Evolutionary conservation across 2,113 vertebrate genomes (phyloP).

Genomic region (Psittacus erithacus): DNA sequence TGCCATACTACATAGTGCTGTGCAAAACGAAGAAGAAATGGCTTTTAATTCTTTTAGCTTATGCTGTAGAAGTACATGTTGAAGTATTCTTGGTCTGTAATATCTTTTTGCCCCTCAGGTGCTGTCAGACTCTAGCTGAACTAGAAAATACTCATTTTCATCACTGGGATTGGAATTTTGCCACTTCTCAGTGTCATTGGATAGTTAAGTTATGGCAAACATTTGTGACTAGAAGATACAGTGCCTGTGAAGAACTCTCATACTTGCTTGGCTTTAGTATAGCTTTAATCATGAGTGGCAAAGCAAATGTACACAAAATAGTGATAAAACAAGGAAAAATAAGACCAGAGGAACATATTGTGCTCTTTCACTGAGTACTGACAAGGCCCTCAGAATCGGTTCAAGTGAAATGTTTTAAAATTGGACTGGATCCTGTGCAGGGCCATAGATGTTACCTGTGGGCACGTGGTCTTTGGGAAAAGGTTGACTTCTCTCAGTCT

Average conservation of each 20-base stretch:
- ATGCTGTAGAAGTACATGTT: neutral
- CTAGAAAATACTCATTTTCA: neutral
- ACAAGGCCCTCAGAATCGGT: neutral
- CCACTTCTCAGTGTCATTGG: neutral
- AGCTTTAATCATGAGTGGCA: accelerated
- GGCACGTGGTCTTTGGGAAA: neutral
- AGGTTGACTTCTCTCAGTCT: neutral
- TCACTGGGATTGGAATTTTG: neutral
- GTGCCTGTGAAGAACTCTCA: neutral
- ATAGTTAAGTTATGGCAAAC: neutral
- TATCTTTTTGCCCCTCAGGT: neutral
- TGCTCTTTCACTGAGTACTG: neutral
- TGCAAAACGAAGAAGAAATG: neutral
- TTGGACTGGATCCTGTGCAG: neutral
- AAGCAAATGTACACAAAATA: neutral
- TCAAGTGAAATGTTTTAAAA: neutral
- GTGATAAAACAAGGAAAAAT: neutral
- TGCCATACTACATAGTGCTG: neutral
- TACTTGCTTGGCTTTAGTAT: neutral
- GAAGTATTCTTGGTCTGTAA: neutral
- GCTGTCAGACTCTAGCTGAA: neutral
- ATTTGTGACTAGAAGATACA: neutral
- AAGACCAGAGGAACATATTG: neutral
- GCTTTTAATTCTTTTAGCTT: neutral
- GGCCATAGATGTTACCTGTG: neutral